These are phyloP conservation scores for Bombus affinis DNA, from an alignment of 1,140 invertebrate genomes.

Conservation along the genomic window DNA sequence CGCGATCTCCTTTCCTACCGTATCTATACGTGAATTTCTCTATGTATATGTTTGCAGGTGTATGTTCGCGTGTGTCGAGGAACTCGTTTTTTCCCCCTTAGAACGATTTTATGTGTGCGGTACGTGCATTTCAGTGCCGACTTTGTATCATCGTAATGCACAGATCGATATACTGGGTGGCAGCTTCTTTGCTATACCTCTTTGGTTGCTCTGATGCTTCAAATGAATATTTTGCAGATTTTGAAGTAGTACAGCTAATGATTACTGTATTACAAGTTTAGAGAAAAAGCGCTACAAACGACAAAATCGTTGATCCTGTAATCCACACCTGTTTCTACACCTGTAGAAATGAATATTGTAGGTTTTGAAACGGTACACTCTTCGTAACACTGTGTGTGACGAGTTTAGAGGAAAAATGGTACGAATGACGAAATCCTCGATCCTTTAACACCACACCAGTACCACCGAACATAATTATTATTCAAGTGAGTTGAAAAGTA, in stretches of 20 bases:
- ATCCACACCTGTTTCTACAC: too few species aligned
- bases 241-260: too few species aligned
- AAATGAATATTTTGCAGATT: neutral
- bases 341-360: too few species aligned
- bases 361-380: too few species aligned
- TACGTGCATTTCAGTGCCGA: conserved; percentile 51
- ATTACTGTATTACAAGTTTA: neutral
- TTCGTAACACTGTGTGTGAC: neutral
- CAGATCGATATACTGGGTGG: conserved; percentile 54
- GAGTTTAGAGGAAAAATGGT: neutral
- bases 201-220: neutral
- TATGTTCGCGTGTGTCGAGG: neutral
- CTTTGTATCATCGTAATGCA: conserved; percentile 49
- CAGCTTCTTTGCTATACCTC: too few species aligned
- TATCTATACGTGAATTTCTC: neutral
- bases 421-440: neutral
- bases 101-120: conserved; percentile 47
- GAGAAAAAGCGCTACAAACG: neutral
- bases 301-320: neutral
- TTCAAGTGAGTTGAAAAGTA: too few species aligned
- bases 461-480: too few species aligned
- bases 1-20: conserved; percentile 31
- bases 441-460: neutral
- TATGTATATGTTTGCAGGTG: neutral
- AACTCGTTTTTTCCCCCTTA: conserved; percentile 32